Base-by-base conservation (phyloP, 2,888 invertebrate genomes). In the Eilema caniola region DNA sequence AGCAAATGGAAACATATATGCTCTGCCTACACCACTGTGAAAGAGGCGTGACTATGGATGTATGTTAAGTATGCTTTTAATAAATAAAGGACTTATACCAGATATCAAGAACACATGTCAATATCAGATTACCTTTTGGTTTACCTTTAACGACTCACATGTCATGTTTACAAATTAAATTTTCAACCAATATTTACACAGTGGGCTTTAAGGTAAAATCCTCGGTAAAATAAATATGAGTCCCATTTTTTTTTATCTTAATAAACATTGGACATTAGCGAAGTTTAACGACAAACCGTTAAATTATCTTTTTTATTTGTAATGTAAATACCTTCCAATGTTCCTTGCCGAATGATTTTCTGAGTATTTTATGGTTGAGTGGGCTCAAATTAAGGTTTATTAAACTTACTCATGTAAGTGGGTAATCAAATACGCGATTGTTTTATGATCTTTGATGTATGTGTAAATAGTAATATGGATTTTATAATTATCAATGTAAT, bases 311-410 rank as follows among this genome's bases (percentile, higher is more conserved):
- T 62, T 63, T 62, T 69, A n/a, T 65, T 75, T 75, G 64, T n/a
- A 25, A 28, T 64, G 37, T 62, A 68, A 63, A 24, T 63, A 57
- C 12, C 28, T 63, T 47, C 47, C 57, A 61, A 62, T 66, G 62
- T 63, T 41, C 41, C 20, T 47, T 31, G 23, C 7, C 57, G 11
- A 62, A 33, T 66, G 20, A 33, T 62, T 67, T 31, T 11, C 33
- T 53, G 69, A 74, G 70, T 63, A 71, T 56, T 69, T 70, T 76
- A 73, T 71, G 67, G 69, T 53, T 67, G 71, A 47, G 62, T 64
- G 69, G 41, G 20, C 37, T 59, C n/a, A 64, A 66, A 69, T 69
- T 63, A 68, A 25, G 37, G 23, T 60, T 64, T 28, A 33, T 64
- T 31, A n/a, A 41, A 16, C 41, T 61, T 28, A 24, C 47, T 28